These are phyloP conservation scores for Cladorhizidae sp. DNA, from an alignment of 37 sponge, comb jelly and placozoan genomes.

Conservation along the genomic window DNA sequence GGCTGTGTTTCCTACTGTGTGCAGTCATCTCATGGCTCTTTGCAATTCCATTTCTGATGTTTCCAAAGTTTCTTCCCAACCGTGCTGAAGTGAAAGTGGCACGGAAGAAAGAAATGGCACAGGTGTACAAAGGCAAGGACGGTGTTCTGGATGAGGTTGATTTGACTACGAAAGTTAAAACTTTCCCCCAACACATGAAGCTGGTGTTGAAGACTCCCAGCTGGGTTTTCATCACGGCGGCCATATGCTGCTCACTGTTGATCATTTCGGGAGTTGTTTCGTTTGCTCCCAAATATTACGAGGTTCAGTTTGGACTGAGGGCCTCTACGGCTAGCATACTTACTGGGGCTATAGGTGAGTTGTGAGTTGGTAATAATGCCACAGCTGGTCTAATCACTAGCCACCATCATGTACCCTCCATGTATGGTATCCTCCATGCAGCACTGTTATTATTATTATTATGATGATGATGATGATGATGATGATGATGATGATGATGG, in stretches of 20 bases:
- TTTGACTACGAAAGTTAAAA: too few species aligned
- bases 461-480: too few species aligned
- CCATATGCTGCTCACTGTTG: slow-evolving; percentile 33
- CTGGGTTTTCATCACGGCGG: slow-evolving; percentile 58
- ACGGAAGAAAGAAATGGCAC: slow-evolving; percentile 63
- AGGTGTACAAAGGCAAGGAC: slow-evolving; percentile 18
- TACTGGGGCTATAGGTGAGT: slow-evolving; percentile 53
- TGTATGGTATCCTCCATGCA: background rate
- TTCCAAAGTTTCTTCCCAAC: slow-evolving; percentile 63
- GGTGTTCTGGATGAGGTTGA: slow-evolving; percentile 1
- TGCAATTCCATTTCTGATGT: slow-evolving; percentile 76
- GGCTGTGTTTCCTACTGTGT: slow-evolving; percentile 67
- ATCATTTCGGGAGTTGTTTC: slow-evolving; percentile 61
- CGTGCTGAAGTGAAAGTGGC: slow-evolving; percentile 23
- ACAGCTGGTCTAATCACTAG: background rate
- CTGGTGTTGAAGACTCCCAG: slow-evolving; percentile 48
- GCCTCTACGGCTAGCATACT: slow-evolving; percentile 53
- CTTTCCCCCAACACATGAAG: slow-evolving; percentile 57
- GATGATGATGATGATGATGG: too few species aligned
- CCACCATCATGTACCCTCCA: background rate
- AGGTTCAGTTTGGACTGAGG: slow-evolving; percentile 71
- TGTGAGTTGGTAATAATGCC: too few species aligned
- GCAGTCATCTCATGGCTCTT: too few species aligned
- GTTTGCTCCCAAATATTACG: slow-evolving; percentile 77
- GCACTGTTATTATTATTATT: too few species aligned